These are phyloP conservation scores for Caenorhabditis tropicalis DNA, from an alignment of 1,140 invertebrate species.

Conservation along the genomic window DNA sequence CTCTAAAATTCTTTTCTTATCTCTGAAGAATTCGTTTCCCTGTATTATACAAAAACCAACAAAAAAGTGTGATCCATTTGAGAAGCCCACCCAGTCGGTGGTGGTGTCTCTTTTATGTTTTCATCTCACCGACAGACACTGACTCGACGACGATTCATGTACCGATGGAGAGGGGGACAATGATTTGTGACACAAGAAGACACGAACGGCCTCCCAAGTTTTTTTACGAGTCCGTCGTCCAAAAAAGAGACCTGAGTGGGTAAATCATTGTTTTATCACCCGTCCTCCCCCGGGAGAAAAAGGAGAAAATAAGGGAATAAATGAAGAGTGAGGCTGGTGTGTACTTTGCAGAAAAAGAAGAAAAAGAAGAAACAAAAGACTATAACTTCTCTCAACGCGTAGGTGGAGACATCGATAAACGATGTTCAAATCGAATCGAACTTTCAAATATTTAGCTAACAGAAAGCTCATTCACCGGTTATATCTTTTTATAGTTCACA, in stretches of 20 bases:
- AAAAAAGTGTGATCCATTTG: constrained; percentile 15
- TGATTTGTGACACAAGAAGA: constrained; percentile 27
- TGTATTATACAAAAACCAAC: neutral
- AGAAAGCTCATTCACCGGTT: no score
- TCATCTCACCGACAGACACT: constrained; percentile 32
- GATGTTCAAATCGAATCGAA: neutral
- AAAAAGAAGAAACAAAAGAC: constrained; percentile 28
- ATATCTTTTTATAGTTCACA: no score
- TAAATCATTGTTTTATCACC: constrained; percentile 44
- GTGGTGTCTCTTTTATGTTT: constrained; percentile 5
- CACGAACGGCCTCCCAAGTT: neutral
- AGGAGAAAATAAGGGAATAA: neutral
- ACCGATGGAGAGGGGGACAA: neutral
- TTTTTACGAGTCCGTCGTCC: constrained; percentile 11
- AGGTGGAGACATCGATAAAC: neutral
- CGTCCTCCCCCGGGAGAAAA: no score
- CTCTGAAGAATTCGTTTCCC: neutral
- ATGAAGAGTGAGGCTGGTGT: neutral
- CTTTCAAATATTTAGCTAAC: no score
- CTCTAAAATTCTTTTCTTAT: neutral
- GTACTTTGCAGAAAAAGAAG: constrained; percentile 30
- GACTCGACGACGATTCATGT: neutral
- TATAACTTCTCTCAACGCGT: constrained; percentile 26
- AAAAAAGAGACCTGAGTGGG: neutral
- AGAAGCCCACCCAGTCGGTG: constrained; percentile 20